phyloP scores from a whole-genome alignment of 2,888 invertebrate genomes.

The Fissipunctia ypsillon region DNA sequence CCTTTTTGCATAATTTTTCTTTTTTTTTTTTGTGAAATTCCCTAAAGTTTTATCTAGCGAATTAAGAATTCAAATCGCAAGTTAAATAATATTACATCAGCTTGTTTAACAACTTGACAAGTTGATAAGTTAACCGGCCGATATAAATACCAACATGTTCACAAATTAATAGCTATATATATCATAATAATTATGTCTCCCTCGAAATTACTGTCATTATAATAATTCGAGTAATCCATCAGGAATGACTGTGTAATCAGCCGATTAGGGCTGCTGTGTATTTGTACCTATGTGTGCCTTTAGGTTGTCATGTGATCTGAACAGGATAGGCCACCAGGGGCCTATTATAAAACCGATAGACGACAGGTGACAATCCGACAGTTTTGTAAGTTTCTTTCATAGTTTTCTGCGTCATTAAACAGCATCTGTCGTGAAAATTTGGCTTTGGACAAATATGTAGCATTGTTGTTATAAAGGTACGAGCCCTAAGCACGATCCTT shows the following conservation, averaged over 20 bases:
- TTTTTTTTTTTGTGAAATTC: too few relatives aligned
- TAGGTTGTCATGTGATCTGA: constrained; percentile 6
- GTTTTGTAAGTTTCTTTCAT: too few relatives aligned
- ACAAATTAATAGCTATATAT: constrained; percentile 13
- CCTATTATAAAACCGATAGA: too few relatives aligned
- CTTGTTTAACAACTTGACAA: constrained; percentile 15
- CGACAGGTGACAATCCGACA: too few relatives aligned
- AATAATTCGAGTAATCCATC: constrained; percentile 58
- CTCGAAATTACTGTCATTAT: constrained; percentile 55
- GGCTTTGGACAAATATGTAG: too few relatives aligned
- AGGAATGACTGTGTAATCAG: constrained; percentile 27
- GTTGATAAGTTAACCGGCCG: constrained; percentile 11
- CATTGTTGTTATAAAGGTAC: too few relatives aligned
- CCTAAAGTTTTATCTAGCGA: too few relatives aligned
- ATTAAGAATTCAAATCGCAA: not conserved
- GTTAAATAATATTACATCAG: not conserved
- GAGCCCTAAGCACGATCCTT: too few relatives aligned
- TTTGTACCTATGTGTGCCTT: not conserved
- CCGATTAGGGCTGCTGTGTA: constrained; percentile 40
- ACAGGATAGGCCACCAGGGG: too few relatives aligned
- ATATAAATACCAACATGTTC: constrained; percentile 23
- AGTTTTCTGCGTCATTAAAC: too few relatives aligned
- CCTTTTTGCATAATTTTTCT: too few relatives aligned
- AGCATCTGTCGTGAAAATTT: too few relatives aligned
- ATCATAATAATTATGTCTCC: constrained; percentile 44